phyloP scores from a whole-genome alignment of 2,113 vertebrate species.

The Semnornis frantzii region DNA sequence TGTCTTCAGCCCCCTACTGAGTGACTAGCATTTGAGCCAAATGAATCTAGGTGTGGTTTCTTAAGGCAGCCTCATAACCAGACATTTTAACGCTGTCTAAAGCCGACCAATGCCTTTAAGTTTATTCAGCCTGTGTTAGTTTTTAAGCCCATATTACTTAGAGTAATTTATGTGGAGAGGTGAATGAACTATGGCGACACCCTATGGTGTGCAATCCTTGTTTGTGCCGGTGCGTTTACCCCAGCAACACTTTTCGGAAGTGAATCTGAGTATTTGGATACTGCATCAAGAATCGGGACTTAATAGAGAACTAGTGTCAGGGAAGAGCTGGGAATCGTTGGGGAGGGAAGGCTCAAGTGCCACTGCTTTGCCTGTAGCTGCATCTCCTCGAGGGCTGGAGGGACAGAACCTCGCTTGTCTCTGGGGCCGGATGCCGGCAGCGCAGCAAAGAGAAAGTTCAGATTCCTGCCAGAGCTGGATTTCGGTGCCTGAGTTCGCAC shows the following conservation, averaged over 20 bases:
- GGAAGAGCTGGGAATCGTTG: neutral
- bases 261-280: neutral
- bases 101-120: neutral
- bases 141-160: neutral
- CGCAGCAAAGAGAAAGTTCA: neutral
- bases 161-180: neutral
- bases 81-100: neutral
- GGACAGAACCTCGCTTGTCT: conserved; percentile 6
- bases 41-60: neutral
- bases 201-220: neutral
- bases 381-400: neutral
- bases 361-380: neutral
- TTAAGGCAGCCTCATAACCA: neutral
- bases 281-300: neutral
- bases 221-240: neutral
- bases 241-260: neutral
- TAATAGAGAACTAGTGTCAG: neutral
- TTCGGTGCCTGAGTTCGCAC: neutral
- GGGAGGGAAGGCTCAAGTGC: neutral
- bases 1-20: neutral
- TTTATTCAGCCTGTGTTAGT: neutral
- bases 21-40: neutral
- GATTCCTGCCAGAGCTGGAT: neutral
- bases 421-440: neutral
- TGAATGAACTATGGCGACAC: neutral